Evolutionary conservation across 2,113 vertebrate species (phyloP), one percentile per base, ranked within the genome.

Genomic region (Stigmatopora argus): DNA sequence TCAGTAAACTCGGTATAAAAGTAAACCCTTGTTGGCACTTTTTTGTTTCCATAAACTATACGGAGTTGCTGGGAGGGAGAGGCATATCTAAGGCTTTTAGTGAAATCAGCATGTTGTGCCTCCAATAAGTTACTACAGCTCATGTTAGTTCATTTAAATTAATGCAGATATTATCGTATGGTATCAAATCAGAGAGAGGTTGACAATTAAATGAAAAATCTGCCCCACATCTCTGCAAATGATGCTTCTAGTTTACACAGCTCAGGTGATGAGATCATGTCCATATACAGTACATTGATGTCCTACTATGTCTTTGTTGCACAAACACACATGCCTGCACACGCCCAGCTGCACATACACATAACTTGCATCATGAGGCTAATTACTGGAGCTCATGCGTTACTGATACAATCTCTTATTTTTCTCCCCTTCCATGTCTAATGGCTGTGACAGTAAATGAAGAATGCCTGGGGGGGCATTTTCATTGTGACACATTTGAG

Each of bases 361-460:
- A 76, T 62, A 31, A 59, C 79, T 78, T 86, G 83, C 83, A 88
- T 86, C 80, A 78, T 77, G 81, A 81, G 82, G 83, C 87, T 90
- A 90, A 90, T 90, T 89, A 90, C 87, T 85, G 86, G 79, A 87
- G 85, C 87, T 89, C 87, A 89, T 85, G 88, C 85, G 81, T 88
- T 85, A 89, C 87, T 89, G 88, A 90, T 90, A 89, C 82, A 83
- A 87, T 90, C 88, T 90, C 85, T 85, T 89, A 81, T 87, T 86
- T 84, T 83, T 72, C 78, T 82, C 65, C 73, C 74, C 73, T 73
- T 86, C 83, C 86, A 87, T 87, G 86, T 86, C 87, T 88, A 89
- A 89, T 90, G 87, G 87, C 87, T 89, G 79, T 88, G 87, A 89
- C 88, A 90, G 85, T 87, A 89, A 87, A 89, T 89, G 86, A 83